These are phyloP conservation scores for Callospermophilus lateralis DNA, from an alignment of 2,113 vertebrate genomes.

Conservation along the genomic window DNA sequence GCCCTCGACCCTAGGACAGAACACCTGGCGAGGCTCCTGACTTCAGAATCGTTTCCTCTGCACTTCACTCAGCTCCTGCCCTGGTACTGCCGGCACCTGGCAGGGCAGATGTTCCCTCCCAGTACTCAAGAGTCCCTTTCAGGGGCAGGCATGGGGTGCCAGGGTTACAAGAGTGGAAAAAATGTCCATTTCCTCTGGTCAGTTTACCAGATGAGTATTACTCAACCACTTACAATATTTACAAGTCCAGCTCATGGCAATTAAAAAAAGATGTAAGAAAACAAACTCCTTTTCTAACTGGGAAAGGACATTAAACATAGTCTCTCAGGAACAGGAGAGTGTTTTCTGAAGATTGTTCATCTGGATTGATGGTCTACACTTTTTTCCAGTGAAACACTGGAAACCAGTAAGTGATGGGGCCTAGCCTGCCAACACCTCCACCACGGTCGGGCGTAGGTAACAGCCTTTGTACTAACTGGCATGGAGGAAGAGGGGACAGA, in stretches of 20 bases:
- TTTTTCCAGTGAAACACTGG: conserved; percentile 70
- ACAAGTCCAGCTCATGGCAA: conserved; percentile 86
- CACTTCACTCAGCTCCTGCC: background rate
- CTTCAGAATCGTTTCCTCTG: accelerated
- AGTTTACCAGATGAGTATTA: conserved; percentile 80
- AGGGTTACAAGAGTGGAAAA: conserved; percentile 70
- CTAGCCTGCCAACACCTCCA: background rate
- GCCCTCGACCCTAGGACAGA: background rate
- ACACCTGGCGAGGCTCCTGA: background rate
- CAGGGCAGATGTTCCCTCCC: background rate
- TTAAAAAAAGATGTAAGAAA: conserved; percentile 86
- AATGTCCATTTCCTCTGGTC: conserved; percentile 77
- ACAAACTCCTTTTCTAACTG: conserved; percentile 81
- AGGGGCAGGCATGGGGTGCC: background rate
- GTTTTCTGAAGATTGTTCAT: conserved; percentile 81
- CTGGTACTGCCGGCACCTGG: background rate
- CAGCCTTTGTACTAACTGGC: accelerated
- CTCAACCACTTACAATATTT: conserved; percentile 84
- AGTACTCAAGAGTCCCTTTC: background rate
- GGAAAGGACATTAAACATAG: conserved; percentile 81
- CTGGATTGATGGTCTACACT: conserved; percentile 52
- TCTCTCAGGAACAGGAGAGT: conserved; percentile 63
- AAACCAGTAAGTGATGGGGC: background rate
- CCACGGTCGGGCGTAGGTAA: accelerated
- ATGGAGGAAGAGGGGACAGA: background rate